Base-by-base conservation (phyloP, 1,140 invertebrate species). In the Cephus cinctus region DNA sequence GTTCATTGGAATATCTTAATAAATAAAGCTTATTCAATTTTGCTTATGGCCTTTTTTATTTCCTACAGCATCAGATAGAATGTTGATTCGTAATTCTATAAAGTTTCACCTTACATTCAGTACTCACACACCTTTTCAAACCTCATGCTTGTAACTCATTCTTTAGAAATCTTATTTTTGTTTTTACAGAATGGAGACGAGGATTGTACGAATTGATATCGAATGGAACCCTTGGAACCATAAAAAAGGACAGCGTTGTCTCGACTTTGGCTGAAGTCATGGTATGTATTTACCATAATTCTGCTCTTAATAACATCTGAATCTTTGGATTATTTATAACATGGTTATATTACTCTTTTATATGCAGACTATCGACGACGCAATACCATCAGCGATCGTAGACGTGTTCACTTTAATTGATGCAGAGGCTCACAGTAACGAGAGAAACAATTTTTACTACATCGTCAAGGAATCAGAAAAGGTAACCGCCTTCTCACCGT, bases 361-460 rank as follows among this genome's bases (percentile, higher is more conserved):
- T 50, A 73, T 76, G 40, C 69, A 87, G 86, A 78, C 76, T 51
- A 73, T 89, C 21, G 88, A 92, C 76, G 77, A 80, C 35, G 87
- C 89, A 60, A 81, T 91, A 65, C 83, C 87, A 36, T 86, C 88
- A 12, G 79, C 89, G 25, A 81, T 92, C 47, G 77, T 90, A 46
- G 90, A 93, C 71, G 81, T 91, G 40, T 81, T 91, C 40, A 88
- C 86, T 62, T 79, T 90, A 36, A 78, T 89, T 42, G 91, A 94
- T 78, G 84, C 85, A 27, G 88, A 92, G 76, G 86, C 86, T 18
- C 73, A 79, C 45, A 68, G 83, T 56, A 82, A 86, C 20, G 84
- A 89, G 59, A 78, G 88, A 46, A 77, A 83, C 62, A 84, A 85
- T 66, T 91, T 92, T 75, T 85, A 86, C 63, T 82, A 81, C 60